Evolutionary conservation across 2,797 vertebrate species (phyloP).

Genomic region (Danio kyathit): DNA sequence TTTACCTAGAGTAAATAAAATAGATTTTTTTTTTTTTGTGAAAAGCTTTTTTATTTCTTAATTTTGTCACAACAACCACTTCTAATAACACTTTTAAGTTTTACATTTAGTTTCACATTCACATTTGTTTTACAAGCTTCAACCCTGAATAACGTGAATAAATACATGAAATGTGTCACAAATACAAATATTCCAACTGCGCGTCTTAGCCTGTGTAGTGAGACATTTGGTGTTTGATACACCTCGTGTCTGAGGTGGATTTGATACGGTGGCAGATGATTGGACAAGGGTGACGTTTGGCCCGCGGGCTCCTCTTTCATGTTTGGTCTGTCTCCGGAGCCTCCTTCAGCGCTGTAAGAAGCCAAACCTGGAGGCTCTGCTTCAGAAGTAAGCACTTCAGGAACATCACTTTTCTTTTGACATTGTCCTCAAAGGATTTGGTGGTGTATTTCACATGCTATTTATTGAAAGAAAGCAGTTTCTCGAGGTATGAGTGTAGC

Average conservation of each 20-base stretch:
- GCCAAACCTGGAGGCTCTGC: slow-evolving; percentile 11
- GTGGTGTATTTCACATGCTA: background rate
- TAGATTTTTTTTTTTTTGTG: too few relatives aligned
- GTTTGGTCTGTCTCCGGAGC: slow-evolving; percentile 18
- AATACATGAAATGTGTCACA: background rate
- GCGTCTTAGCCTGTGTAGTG: background rate
- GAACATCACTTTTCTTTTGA: slow-evolving; percentile 27
- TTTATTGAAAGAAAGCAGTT: slow-evolving; percentile 13
- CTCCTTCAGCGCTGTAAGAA: slow-evolving; percentile 9
- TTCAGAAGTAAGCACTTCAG: slow-evolving; percentile 15
- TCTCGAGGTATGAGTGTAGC: background rate
- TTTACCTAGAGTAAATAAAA: too few relatives aligned
- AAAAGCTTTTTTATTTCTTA: background rate
- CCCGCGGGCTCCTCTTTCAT: slow-evolving; percentile 44
- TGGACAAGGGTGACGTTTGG: slow-evolving; percentile 19
- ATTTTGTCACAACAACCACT: background rate
- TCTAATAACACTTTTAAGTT: background rate
- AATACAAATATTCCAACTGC: background rate
- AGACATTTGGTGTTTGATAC: background rate
- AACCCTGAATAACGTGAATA: background rate
- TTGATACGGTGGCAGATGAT: slow-evolving; percentile 29
- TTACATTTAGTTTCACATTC: background rate
- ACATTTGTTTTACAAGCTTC: background rate
- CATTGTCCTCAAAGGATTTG: slow-evolving; percentile 14
- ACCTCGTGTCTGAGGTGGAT: slow-evolving; percentile 9